These are phyloP conservation scores for Urocynchramus pylzowi DNA, from an alignment of 2,113 vertebrate genomes.

Conservation along the genomic window DNA sequence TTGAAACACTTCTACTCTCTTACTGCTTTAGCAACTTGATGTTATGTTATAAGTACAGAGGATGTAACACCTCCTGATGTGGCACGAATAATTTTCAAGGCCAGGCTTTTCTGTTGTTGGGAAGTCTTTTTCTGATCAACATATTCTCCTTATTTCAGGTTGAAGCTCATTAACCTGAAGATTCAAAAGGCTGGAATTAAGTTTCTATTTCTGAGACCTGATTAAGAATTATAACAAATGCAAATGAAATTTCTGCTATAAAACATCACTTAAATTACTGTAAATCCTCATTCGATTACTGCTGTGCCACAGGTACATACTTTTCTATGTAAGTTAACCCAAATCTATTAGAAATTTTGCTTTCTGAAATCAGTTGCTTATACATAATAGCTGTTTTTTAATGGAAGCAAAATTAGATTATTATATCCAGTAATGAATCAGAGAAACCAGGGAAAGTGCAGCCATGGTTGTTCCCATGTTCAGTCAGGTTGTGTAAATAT, in stretches of 20 bases:
- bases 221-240: neutral
- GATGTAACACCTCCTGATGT: neutral
- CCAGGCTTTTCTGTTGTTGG: neutral
- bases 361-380: neutral
- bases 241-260: neutral
- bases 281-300: slow-evolving; percentile 7
- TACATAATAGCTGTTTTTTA: neutral
- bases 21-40: neutral
- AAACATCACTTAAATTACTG: neutral
- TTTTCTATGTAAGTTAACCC: neutral
- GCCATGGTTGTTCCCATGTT: neutral
- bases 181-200: neutral
- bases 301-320: neutral
- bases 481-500: neutral
- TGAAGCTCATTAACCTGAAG: neutral
- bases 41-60: neutral
- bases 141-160: neutral
- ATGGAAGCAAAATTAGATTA: neutral
- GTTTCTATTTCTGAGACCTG: neutral
- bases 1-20: neutral
- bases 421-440: neutral
- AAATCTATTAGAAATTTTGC: neutral
- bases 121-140: neutral
- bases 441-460: neutral
- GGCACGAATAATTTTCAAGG: neutral